Evolutionary conservation across 1,140 invertebrate genomes (phyloP).

Genomic region (Rhizoglyphus robini): DNA sequence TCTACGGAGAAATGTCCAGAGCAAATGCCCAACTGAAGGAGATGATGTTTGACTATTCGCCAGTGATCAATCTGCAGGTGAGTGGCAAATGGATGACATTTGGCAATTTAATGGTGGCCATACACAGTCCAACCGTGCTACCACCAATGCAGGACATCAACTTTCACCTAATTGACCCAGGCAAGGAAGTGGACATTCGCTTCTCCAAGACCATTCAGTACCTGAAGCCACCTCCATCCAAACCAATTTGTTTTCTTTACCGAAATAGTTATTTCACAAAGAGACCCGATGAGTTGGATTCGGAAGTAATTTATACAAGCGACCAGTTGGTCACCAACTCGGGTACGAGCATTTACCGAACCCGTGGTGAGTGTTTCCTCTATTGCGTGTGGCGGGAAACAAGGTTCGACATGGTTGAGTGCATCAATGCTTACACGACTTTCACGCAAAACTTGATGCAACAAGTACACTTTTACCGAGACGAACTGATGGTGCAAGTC

Average conservation of each 20-base stretch:
- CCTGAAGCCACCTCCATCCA: background rate
- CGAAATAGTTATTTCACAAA: background rate
- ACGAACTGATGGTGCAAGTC: too few relatives aligned
- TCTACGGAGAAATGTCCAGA: background rate
- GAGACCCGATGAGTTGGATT: background rate
- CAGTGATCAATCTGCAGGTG: background rate
- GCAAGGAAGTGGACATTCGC: background rate
- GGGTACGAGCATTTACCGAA: background rate
- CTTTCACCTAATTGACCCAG: background rate
- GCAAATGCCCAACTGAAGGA: background rate
- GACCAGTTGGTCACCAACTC: background rate
- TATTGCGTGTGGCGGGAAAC: background rate
- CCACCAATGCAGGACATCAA: background rate
- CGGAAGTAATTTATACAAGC: background rate
- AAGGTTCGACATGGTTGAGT: background rate
- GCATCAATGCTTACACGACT: background rate
- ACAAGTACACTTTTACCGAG: background rate
- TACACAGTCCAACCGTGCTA: background rate
- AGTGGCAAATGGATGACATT: background rate
- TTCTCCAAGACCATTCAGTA: background rate
- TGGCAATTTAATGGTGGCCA: background rate
- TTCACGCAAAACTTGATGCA: background rate
- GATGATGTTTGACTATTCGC: background rate
- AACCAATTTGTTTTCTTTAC: conserved; percentile 5
- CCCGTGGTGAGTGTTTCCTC: background rate